These are phyloP conservation scores for Plectus sambesii DNA, from an alignment of 1,140 invertebrate genomes.

Conservation along the genomic window DNA sequence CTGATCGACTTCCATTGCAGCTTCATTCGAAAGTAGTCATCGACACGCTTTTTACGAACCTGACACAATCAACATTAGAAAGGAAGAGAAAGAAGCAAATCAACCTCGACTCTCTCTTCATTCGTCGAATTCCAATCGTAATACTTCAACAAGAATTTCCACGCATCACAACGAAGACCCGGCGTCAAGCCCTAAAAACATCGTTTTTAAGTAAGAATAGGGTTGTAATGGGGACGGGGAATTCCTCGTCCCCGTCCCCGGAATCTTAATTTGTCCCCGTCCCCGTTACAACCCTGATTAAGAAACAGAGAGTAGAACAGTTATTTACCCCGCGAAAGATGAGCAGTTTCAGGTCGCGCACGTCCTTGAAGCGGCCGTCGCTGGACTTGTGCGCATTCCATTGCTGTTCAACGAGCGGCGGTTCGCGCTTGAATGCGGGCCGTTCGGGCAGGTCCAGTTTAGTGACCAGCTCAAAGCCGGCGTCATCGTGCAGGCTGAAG, in stretches of 20 bases:
- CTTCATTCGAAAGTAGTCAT: constrained; percentile 90
- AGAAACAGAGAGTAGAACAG: no score
- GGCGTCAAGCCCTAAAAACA: no score
- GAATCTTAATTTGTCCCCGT: no score
- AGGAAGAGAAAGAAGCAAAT: background rate
- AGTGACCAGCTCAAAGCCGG: constrained; percentile 26
- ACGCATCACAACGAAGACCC: constrained; percentile 67
- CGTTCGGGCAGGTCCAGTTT: constrained; percentile 23
- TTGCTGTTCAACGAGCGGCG: constrained; percentile 12
- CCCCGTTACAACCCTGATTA: no score
- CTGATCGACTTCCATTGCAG: constrained; percentile 86
- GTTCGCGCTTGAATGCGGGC: constrained; percentile 23
- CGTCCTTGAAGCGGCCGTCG: constrained; percentile 24
- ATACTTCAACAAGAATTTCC: constrained; percentile 86
- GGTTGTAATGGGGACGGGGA: no score
- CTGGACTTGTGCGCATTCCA: constrained; percentile 19
- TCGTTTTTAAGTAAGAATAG: no score
- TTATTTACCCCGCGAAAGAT: constrained; percentile 39
- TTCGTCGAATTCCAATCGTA: constrained; percentile 70
- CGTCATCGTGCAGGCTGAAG: constrained; percentile 18
- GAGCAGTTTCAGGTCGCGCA: constrained; percentile 34
- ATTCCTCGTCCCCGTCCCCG: no score
- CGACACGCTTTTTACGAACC: constrained; percentile 44
- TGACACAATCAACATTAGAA: constrained; percentile 8
- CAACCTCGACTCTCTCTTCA: constrained; percentile 55